Percentiles rank a stretch among this genome's conserved stretches.
phyloP scores from a whole-genome alignment of 2,888 invertebrate genomes.

The Microplitis deprimator region DNA sequence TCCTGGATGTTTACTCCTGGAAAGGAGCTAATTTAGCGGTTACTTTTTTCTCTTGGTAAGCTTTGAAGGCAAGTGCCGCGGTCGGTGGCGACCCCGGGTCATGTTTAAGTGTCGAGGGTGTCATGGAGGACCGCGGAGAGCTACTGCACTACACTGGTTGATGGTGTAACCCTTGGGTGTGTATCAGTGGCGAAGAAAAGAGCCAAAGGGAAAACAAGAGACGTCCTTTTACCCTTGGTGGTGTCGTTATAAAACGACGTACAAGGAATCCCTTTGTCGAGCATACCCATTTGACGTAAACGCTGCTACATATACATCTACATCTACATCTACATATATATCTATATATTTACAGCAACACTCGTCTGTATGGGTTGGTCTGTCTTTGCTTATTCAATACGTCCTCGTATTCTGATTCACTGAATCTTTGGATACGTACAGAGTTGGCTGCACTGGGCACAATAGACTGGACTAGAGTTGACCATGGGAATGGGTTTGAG shows the following conservation, averaged over 20 bases:
- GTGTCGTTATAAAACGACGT: constrained; percentile 18
- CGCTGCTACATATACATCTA: constrained; percentile 1
- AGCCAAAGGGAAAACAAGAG: constrained; percentile 21
- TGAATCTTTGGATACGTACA: constrained; percentile 51
- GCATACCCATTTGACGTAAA: constrained; percentile 42
- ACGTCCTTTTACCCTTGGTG: constrained; percentile 21
- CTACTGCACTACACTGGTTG: background rate
- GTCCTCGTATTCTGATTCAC: constrained; percentile 54
- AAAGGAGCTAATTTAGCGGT: constrained; percentile 44
- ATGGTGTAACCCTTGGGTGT: background rate
- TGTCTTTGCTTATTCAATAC: no score
- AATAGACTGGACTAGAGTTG: background rate
- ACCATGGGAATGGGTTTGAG: background rate
- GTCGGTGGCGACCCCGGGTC: constrained; percentile 20
- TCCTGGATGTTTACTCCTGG: no score
- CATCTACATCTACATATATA: no score
- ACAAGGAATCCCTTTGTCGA: constrained; percentile 43
- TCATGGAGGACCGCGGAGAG: constrained; percentile 11
- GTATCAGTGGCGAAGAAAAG: background rate
- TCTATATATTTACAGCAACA: no score
- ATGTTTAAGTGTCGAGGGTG: constrained; percentile 18
- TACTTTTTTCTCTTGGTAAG: constrained; percentile 12
- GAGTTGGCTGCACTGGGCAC: background rate
- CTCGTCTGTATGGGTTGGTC: no score
- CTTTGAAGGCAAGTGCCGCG: constrained; percentile 29